Evolutionary conservation across 2,888 invertebrate species (phyloP).

Genomic region (Phortica magna): DNA sequence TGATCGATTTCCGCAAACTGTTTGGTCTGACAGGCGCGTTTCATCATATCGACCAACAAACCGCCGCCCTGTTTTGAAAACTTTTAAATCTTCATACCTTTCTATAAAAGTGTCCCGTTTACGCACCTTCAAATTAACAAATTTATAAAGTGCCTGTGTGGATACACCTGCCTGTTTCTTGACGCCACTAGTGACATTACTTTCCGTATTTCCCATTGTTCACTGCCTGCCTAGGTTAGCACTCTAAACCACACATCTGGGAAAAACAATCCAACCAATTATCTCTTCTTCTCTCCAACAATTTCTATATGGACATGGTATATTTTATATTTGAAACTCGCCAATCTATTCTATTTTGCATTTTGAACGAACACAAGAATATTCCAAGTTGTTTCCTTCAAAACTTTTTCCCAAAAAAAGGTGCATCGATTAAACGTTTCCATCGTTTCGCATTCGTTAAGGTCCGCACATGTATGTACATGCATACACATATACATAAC

Average conservation of each 20-base stretch:
- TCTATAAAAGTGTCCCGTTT: too few relatives aligned
- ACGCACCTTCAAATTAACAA: constrained; percentile 87
- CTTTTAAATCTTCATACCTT: neutral
- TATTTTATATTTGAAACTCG: too few relatives aligned
- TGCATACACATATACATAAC: too few relatives aligned
- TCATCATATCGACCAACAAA: constrained; percentile 95
- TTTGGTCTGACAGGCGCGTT: constrained; percentile 92
- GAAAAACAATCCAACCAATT: too few relatives aligned
- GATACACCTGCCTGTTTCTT: constrained; percentile 96
- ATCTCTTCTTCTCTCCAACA: neutral
- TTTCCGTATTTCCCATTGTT: constrained; percentile 91
- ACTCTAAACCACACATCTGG: neutral
- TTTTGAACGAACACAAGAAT: neutral
- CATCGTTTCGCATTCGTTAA: constrained; percentile 25
- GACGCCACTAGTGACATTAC: constrained; percentile 94
- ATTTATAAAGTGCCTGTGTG: constrained; percentile 89
- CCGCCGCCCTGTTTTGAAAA: constrained; percentile 85
- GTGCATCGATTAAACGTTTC: constrained; percentile 62
- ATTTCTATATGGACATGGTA: too few relatives aligned
- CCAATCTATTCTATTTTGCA: neutral
- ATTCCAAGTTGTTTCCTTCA: neutral
- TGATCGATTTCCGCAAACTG: constrained; percentile 95
- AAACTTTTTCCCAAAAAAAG: neutral
- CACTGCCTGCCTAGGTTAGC: neutral
- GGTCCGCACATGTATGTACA: too few relatives aligned